Conservation (phyloP, 92 coral and sea anemone species). For the Palythoa caribaeorum region DNA sequence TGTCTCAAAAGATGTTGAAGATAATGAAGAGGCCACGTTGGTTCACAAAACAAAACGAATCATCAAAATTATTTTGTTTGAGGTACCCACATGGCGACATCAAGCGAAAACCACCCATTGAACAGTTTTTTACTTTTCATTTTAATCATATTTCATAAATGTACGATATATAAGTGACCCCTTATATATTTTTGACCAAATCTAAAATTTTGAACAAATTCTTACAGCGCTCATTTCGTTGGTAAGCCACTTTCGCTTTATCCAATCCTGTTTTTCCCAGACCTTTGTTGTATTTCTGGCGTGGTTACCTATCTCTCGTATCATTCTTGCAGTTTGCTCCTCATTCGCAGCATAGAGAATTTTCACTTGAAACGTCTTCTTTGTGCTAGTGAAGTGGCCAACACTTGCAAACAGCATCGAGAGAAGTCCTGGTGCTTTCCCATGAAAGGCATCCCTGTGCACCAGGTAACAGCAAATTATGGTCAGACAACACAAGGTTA, state of each 20-base stretch:
- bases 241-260: constrained; percentile 89
- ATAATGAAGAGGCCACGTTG: too few species aligned
- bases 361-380: constrained; percentile 74
- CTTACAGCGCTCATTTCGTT: constrained; percentile 88
- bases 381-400: constrained; percentile 73
- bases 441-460: constrained; percentile 60
- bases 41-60: too few species aligned
- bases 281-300: constrained; percentile 76
- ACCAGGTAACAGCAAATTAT: neutral
- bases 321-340: constrained; percentile 79
- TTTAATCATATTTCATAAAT: neutral
- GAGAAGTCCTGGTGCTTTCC: constrained; percentile 67
- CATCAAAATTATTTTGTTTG: too few species aligned
- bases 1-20: too few species aligned
- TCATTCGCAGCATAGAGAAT: constrained; percentile 75
- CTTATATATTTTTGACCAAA: neutral
- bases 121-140: neutral
- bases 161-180: neutral
- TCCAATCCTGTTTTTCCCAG: constrained; percentile 90
- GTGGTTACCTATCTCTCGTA: constrained; percentile 80
- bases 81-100: too few species aligned
- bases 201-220: neutral
- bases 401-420: constrained; percentile 83
- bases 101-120: too few species aligned
- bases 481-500: neutral